These are phyloP conservation scores for Carcharodon carcharias DNA, from an alignment of 2,797 vertebrate genomes.

Conservation along the genomic window DNA sequence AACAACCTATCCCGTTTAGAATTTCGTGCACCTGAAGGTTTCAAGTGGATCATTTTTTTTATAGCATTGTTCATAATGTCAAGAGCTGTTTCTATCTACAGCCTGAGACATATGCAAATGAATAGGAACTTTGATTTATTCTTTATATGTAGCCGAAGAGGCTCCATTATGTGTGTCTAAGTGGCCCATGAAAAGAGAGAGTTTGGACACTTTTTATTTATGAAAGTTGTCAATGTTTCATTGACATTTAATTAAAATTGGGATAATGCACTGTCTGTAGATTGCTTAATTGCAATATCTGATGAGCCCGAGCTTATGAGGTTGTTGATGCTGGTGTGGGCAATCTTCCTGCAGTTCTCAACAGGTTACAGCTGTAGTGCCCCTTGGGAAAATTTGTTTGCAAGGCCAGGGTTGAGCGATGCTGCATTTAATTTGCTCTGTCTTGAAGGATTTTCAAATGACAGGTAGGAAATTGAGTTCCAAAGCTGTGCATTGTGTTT, in stretches of 20 bases:
- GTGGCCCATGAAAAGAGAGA: not conserved
- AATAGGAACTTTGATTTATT: not conserved
- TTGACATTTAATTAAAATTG: not conserved
- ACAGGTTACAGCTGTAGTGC: not conserved
- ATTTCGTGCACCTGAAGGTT: not conserved
- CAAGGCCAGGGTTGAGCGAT: not conserved
- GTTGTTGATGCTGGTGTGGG: not conserved
- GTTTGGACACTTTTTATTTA: not conserved
- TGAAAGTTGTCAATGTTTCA: not conserved
- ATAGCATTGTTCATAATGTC: not conserved
- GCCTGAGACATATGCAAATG: not conserved
- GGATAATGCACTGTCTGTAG: not conserved
- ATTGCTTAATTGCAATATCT: not conserved
- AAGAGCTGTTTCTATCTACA: not conserved
- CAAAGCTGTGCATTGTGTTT: not conserved
- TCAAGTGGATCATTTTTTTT: not conserved
- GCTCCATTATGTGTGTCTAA: not conserved
- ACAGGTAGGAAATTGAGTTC: not conserved
- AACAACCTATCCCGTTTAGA: not conserved
- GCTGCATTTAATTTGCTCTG: not conserved
- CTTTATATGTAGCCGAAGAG: not conserved
- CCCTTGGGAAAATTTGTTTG: not conserved
- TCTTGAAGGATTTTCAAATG: not conserved
- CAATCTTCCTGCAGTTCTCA: not conserved
- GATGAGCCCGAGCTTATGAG: not conserved